Base-by-base conservation (phyloP, 2,797 vertebrate genomes). In the Pangasius macronema region DNA sequence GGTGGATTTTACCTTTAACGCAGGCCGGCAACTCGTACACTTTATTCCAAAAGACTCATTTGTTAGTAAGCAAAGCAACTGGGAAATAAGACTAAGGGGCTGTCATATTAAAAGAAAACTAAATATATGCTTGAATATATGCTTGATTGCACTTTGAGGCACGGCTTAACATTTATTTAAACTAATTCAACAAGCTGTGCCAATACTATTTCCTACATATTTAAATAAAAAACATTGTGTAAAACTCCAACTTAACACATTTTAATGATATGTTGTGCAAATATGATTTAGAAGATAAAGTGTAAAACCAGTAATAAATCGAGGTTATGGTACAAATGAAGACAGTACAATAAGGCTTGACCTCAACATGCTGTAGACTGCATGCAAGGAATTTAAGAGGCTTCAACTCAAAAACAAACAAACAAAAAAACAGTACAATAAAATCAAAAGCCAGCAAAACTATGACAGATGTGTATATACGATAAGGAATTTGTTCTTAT, bases 251-350 rank as follows among this genome's bases (percentile, higher is more conserved):
- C 59, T 10, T 5, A 33, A 70, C 22, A 39, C 14, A 27, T 16
- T 84, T 84, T 87, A 79, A 84, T 88, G 42, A 73, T 51, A 39
- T 63, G 42, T 49, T 86, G 80, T 87, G 83, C 70, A 85, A 87
- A 89, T 51, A 51, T 84, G 79, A 57, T 85, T 73, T 75, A 55
- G 20, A 42, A 42, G 18, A 63, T 84, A 49, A 82, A 83, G 18
- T 87, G 77, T 33, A 70, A 86, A 84, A 59, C 39, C 65, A n/a
- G 82, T 76, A 57, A 88, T 81, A 20, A 42, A 63, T 72, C 61
- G 68, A 53, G 63, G n/a, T 83, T 65, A 86, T 68, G 65, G 82
- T 84, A 82, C 67, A 81, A 83, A 67, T 61, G 65, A 86, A 88
- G 46, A 84, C 83, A 86, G 22, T 72, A 85, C 81, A 86, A 82